phyloP scores from a whole-genome alignment of 2,888 invertebrate species.

The Lepetodrilus schrolli region DNA sequence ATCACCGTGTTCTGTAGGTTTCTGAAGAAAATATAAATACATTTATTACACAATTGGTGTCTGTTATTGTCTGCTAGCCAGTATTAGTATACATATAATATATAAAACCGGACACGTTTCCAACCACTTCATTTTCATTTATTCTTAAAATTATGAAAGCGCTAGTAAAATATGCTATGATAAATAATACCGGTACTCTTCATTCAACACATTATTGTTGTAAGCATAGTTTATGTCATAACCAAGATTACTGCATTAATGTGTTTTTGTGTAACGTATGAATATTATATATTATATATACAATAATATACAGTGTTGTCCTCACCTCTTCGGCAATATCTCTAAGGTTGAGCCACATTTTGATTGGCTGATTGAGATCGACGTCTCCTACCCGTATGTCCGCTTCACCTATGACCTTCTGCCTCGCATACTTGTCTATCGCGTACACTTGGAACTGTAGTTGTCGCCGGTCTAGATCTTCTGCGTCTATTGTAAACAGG shows the following conservation, averaged over 20 bases:
- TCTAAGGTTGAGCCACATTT: slow-evolving; percentile 86
- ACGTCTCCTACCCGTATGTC: slow-evolving; percentile 82
- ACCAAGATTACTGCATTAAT: background rate
- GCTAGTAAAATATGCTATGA: too few relatives aligned
- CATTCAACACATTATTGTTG: too few relatives aligned
- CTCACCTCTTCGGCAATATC: slow-evolving; percentile 82
- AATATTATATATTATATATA: background rate
- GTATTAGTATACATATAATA: too few relatives aligned
- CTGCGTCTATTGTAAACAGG: slow-evolving; percentile 80
- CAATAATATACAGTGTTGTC: background rate
- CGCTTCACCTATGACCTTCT: slow-evolving; percentile 78
- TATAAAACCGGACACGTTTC: too few relatives aligned
- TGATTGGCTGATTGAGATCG: slow-evolving; percentile 81
- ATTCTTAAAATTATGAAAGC: too few relatives aligned
- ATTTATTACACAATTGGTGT: too few relatives aligned
- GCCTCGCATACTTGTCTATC: slow-evolving; percentile 78
- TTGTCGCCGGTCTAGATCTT: slow-evolving; percentile 79
- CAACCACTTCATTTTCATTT: too few relatives aligned
- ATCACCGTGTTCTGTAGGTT: slow-evolving; percentile 84
- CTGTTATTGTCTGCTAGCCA: too few relatives aligned
- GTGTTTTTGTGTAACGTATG: background rate
- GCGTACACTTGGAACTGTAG: slow-evolving; percentile 83
- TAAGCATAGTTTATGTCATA: background rate
- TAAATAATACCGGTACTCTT: too few relatives aligned
- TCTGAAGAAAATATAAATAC: slow-evolving; percentile 76